Evolutionary conservation across 2,113 vertebrate genomes (phyloP).

Genomic region (Psittacula cyanocephala): DNA sequence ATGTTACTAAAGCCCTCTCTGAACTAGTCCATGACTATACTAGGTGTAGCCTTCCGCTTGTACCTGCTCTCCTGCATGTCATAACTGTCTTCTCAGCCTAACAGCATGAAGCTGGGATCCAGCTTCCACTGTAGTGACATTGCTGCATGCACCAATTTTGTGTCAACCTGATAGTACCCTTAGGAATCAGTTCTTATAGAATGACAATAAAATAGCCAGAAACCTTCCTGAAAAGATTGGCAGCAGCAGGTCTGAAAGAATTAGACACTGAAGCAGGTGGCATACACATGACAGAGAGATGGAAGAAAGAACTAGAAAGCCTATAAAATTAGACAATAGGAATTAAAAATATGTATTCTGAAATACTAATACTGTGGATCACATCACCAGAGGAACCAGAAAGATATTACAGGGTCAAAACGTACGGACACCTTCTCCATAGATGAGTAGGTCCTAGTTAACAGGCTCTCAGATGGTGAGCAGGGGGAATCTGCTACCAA

Average conservation of each 20-base stretch:
- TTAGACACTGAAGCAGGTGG: background rate
- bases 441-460: background rate
- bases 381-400: background rate
- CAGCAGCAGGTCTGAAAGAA: background rate
- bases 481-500: background rate
- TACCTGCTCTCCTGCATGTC: background rate
- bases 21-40: background rate
- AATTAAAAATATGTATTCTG: background rate
- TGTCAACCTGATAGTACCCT: background rate
- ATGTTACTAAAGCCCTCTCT: background rate
- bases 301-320: background rate
- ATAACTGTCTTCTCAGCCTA: background rate
- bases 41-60: background rate
- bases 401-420: background rate
- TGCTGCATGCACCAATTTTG: background rate
- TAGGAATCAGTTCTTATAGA: background rate
- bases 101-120: background rate
- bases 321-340: background rate
- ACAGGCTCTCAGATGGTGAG: background rate
- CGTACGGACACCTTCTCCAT: background rate
- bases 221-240: background rate
- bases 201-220: background rate
- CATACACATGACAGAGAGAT: background rate
- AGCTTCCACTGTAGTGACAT: fast-evolving
- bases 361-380: background rate